A percentile compares a stretch with the other conserved stretches of the same genome.
phyloP scores from a whole-genome alignment of 2,888 invertebrate species.

The Podabrus alpinus region DNA sequence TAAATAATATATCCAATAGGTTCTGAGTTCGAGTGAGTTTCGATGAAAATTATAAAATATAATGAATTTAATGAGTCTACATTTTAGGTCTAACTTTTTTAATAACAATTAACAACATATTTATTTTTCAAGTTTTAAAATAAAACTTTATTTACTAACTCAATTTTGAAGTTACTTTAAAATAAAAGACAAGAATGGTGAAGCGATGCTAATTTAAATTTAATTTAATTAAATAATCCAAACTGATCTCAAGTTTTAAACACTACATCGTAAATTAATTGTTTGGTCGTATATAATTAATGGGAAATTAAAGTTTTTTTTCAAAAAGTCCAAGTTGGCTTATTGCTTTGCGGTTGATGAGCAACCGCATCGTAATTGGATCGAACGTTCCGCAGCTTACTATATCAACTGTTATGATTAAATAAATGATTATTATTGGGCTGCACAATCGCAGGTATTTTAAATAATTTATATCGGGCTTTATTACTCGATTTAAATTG shows the following conservation, averaged over 20 bases:
- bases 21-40: too few relatives aligned
- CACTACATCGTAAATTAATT: conserved; percentile 39
- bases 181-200: conserved; percentile 13
- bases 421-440: conserved; percentile 12
- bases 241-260: conserved; percentile 32
- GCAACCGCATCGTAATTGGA: conserved; percentile 29
- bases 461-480: conserved; percentile 18
- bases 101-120: conserved; percentile 22
- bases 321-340: conserved; percentile 34
- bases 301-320: conserved; percentile 45
- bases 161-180: conserved; percentile 22
- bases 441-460: conserved; percentile 18
- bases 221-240: conserved; percentile 31
- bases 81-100: conserved; percentile 9
- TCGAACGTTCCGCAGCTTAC: conserved; percentile 26
- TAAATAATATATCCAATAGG: too few relatives aligned
- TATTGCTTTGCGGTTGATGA: conserved; percentile 32
- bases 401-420: conserved; percentile 15
- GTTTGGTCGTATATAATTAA: conserved; percentile 43
- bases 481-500: not conserved
- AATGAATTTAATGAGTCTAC: not conserved
- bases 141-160: conserved; percentile 27
- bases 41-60: not conserved
- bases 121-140: conserved; percentile 18
- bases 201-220: conserved; percentile 27